Percentiles rank a stretch among this genome's conserved stretches.
These are phyloP conservation scores for Ectemnius cavifrons DNA, from an alignment of 2,888 invertebrate genomes.

Conservation along the genomic window DNA sequence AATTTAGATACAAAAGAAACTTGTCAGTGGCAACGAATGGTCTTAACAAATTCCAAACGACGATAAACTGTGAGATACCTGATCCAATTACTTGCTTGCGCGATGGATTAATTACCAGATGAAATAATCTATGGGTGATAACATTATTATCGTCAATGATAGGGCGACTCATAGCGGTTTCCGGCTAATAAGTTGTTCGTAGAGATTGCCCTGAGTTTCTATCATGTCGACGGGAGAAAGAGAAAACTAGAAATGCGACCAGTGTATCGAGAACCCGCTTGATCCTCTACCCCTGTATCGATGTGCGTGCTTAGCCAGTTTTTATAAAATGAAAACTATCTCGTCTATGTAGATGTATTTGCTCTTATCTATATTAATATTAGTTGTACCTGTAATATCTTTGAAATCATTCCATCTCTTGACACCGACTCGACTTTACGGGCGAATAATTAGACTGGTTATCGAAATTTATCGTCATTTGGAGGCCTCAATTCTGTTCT, in stretches of 20 bases:
- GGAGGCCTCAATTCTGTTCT: slow-evolving; percentile 52
- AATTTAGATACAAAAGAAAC: slow-evolving; percentile 45
- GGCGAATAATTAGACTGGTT: slow-evolving; percentile 48
- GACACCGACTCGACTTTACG: slow-evolving; percentile 35
- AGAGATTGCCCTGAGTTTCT: slow-evolving; percentile 33
- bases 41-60: slow-evolving; percentile 52
- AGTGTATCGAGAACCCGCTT: slow-evolving; percentile 36
- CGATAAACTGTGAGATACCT: slow-evolving; percentile 54
- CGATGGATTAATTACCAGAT: slow-evolving; percentile 47
- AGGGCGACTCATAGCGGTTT: slow-evolving; percentile 32
- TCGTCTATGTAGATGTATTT: slow-evolving; percentile 37
- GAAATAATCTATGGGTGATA: slow-evolving; percentile 39
- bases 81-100: slow-evolving; percentile 52
- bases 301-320: slow-evolving; percentile 49
- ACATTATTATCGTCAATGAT: slow-evolving; percentile 38
- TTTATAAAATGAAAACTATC: slow-evolving; percentile 43
- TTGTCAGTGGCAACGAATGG: slow-evolving; percentile 56
- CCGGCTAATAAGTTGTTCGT: slow-evolving; percentile 31
- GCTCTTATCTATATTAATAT: slow-evolving; percentile 49
- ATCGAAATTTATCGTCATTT: slow-evolving; percentile 55
- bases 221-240: slow-evolving; percentile 18
- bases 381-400: slow-evolving; percentile 44
- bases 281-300: slow-evolving; percentile 32
- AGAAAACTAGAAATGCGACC: slow-evolving; percentile 23
- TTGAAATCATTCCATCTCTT: slow-evolving; percentile 44